Conservation (phyloP, 2,113 vertebrate species). For the Tetrao urogallus region DNA sequence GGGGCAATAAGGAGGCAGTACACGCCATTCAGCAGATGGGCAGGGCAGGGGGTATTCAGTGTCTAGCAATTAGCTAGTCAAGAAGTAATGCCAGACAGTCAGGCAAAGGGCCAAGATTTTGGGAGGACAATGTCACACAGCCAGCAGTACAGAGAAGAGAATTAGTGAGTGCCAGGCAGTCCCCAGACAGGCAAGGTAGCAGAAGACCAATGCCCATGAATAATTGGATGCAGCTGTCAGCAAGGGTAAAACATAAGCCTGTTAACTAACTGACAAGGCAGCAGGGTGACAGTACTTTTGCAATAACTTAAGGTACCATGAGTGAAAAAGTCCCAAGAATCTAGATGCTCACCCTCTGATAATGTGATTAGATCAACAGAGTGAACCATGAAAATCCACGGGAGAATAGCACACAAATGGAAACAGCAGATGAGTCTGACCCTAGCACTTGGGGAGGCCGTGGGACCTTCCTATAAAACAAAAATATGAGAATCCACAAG, state of each 20-base stretch:
- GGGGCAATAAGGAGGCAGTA: conserved; percentile 13
- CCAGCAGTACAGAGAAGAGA: conserved; percentile 68
- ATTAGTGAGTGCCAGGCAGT: conserved; percentile 40
- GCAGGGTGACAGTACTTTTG: conserved; percentile 56
- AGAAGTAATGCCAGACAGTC: conserved; percentile 63
- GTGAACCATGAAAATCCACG: conserved; percentile 75
- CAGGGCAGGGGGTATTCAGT: conserved; percentile 37
- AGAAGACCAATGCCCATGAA: conserved; percentile 45
- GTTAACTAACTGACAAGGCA: conserved; percentile 32
- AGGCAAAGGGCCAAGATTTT: conserved; percentile 62
- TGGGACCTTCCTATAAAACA: conserved; percentile 77
- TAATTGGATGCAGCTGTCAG: conserved; percentile 14
- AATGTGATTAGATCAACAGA: conserved; percentile 67
- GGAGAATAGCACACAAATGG: conserved; percentile 82
- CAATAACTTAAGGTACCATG: conserved; percentile 54
- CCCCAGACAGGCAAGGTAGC: conserved; percentile 30
- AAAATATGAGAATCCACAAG: conserved; percentile 81
- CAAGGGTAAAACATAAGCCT: conserved; percentile 55
- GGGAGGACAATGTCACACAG: conserved; percentile 48
- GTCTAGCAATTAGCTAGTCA: conserved; percentile 61
- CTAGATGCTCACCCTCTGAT: conserved; percentile 69
- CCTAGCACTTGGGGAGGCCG: conserved; percentile 75
- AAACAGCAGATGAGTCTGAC: conserved; percentile 79
- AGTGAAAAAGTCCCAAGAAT: conserved; percentile 67
- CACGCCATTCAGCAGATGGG: conserved; percentile 44